Percentiles rank a stretch among this genome's conserved stretches.
phyloP scores from a whole-genome alignment of 23 tunicate species.

The Phallusia fumigata region DNA sequence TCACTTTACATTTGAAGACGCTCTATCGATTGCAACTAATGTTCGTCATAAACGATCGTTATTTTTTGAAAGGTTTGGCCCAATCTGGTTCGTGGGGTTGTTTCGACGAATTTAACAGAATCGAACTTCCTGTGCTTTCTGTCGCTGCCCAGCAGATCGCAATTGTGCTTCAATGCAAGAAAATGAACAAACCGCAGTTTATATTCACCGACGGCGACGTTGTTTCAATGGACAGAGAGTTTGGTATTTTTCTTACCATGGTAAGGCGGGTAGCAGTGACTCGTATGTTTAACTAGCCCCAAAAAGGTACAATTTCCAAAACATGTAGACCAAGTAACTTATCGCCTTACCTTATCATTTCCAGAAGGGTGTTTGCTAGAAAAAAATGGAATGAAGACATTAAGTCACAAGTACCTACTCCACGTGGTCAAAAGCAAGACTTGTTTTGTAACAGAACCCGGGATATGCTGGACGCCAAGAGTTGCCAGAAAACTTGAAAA shows the following conservation, averaged over 20 bases:
- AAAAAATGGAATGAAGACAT: too few species aligned
- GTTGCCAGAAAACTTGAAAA: conserved; percentile 81
- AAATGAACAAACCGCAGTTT: conserved; percentile 83
- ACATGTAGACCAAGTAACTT: too few species aligned
- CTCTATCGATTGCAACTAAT: not conserved
- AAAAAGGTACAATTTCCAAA: too few species aligned
- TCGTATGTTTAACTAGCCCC: too few species aligned
- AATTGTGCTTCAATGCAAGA: conserved; percentile 83
- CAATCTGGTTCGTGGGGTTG: conserved; percentile 95
- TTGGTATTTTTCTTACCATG: conserved; percentile 90
- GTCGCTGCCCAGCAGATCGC: conserved; percentile 90
- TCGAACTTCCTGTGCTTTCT: conserved; percentile 88
- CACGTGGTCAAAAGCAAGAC: too few species aligned
- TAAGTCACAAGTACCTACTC: too few species aligned
- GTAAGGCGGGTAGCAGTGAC: too few species aligned
- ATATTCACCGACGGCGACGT: conserved; percentile 83
- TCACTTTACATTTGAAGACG: too few species aligned
- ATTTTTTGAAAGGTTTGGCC: conserved; percentile 44
- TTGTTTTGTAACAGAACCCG: conserved; percentile 48
- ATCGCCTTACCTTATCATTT: too few species aligned
- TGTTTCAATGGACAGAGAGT: conserved; percentile 75
- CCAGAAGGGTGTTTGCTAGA: too few species aligned
- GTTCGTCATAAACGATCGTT: not conserved
- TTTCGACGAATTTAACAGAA: conserved; percentile 84
- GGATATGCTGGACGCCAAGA: conserved; percentile 91